Evolutionary conservation across 2,113 vertebrate species (phyloP), one percentile per base, ranked within the genome.

Genomic region (Xenopus borealis): DNA sequence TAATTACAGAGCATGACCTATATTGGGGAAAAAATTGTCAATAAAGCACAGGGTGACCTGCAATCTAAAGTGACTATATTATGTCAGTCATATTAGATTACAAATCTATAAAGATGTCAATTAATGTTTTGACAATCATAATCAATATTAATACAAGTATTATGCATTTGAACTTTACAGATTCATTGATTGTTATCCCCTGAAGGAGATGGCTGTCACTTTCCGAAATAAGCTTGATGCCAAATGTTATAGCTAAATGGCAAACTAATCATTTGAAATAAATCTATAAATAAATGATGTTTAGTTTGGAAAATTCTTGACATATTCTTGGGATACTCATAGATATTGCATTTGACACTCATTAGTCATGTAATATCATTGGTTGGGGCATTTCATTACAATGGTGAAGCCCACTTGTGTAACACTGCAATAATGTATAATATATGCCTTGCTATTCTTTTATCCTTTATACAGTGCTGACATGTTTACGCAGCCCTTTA

Each of bases 161-260:
- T 76, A 63, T 63, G 66, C 62, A 45, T 40, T 27, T 69, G 66
- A 69, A 76, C 66, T 76, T 69, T 69, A 27, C 58, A 46, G 30
- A 63, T 69, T 62, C 59, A 45, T 63, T 62, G 58, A 17, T 55
- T 76, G 45, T 30, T 59, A 63, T 69, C 47, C 73, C 73, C 73
- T 63, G 46, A 33, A 69, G 73, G 58, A 44, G 46, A 33, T 27
- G 18, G 16, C 12, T 76, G 73, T 63, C 73, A 63, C 58, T 68
- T 76, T 44, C 63, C 58, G 57, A 69, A 40, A 57, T 10, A n/a
- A 76, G 45, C 13, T 14, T 9, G 45, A 55, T 69, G 66, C 66
- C 73, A 76, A 76, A 76, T 76, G 53, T 57, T 76, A 40, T 66
- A 55, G 50, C 58, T 69, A 69, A 76, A 76, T 76, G 73, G 66